phyloP scores from a whole-genome alignment of 2,797 vertebrate genomes.

The Gobio occitaniae region DNA sequence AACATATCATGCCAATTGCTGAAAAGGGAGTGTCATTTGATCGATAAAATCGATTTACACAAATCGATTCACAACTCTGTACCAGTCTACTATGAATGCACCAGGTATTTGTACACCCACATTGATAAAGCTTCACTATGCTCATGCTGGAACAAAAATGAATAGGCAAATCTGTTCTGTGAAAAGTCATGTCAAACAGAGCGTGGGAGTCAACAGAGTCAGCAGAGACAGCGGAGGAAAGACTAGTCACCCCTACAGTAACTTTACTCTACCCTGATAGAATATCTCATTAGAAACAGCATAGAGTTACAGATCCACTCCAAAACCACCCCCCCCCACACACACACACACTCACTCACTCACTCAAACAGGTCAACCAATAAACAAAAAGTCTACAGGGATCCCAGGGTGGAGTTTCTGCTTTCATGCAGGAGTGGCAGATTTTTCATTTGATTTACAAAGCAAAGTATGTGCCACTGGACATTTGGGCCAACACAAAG shows the following conservation, averaged over 20 bases:
- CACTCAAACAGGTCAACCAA: background rate
- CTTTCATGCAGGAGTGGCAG: slow-evolving; percentile 41
- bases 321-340: slow-evolving; percentile 31
- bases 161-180: slow-evolving; percentile 21
- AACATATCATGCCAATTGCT: background rate
- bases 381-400: slow-evolving; percentile 1
- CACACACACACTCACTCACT: slow-evolving; percentile 19
- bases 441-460: slow-evolving; percentile 43
- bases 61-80: background rate
- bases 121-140: background rate
- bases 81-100: background rate
- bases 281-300: slow-evolving; percentile 45
- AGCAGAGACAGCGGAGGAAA: slow-evolving; percentile 28
- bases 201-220: slow-evolving; percentile 10
- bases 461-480: slow-evolving; percentile 47
- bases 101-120: slow-evolving; percentile 10
- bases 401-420: slow-evolving; percentile 33
- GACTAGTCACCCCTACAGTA: slow-evolving; percentile 34
- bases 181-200: slow-evolving; percentile 31
- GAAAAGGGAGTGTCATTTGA: background rate
- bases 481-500: slow-evolving; percentile 12
- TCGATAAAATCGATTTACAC: background rate
- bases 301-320: slow-evolving; percentile 43
- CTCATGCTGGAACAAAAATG: background rate
- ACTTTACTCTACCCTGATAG: slow-evolving; percentile 25